Conservation (phyloP, 2,113 vertebrate genomes). For the Copsychus sechellarum region DNA sequence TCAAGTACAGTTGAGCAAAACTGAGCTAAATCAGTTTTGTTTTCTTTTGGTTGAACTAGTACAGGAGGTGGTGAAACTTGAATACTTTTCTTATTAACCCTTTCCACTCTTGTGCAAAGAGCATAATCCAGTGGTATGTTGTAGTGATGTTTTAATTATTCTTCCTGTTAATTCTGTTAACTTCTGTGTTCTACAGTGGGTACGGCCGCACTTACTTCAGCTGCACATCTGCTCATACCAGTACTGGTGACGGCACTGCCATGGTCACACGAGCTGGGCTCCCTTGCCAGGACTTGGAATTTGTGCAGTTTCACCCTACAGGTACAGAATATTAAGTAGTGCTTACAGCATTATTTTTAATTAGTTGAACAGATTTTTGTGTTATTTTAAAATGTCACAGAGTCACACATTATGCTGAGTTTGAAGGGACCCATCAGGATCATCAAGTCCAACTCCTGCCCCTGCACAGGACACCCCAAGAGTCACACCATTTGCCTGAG, state of each 20-base stretch:
- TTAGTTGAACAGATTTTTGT: not conserved
- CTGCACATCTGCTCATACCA: conserved; percentile 96
- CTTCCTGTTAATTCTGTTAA: not conserved
- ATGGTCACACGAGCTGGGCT: conserved; percentile 95
- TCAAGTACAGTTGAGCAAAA: not conserved
- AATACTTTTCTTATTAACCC: not conserved
- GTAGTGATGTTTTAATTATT: not conserved
- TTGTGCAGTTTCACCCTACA: conserved; percentile 98
- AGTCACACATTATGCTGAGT: not conserved
- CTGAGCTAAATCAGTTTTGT: not conserved
- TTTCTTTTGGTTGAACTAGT: not conserved
- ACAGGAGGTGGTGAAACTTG: not conserved
- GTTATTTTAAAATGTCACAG: not conserved
- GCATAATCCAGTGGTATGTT: not conserved
- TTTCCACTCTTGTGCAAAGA: not conserved
- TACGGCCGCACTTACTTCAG: conserved; percentile 95
- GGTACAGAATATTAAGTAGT: conserved; percentile 71
- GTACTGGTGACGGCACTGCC: conserved; percentile 92
- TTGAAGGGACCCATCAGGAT: not conserved
- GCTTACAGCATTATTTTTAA: not conserved
- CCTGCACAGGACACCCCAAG: too few species aligned
- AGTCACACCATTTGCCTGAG: not conserved
- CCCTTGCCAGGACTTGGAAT: conserved; percentile 96
- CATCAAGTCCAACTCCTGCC: accelerated
- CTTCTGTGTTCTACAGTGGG: conserved; percentile 74